These are phyloP conservation scores for Megaptera novaeangliae DNA, from an alignment of 2,113 vertebrate genomes.

Conservation along the genomic window DNA sequence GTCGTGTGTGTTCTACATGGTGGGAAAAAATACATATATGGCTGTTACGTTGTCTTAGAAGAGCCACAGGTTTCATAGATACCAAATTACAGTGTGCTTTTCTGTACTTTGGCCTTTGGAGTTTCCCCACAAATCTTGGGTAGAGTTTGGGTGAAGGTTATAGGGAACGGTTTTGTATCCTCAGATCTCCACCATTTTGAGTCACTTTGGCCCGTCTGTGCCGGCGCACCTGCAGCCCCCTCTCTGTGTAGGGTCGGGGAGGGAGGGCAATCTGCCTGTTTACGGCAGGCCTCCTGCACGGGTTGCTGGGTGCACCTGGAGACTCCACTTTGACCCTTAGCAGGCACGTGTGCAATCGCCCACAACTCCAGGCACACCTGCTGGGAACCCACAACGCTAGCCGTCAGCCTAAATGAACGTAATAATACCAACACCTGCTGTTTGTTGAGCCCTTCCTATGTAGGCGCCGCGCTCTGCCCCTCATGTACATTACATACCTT, in stretches of 20 bases:
- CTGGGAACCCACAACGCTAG: neutral
- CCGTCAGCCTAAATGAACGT: neutral
- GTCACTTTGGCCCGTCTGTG: neutral
- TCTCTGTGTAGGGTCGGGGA: rapidly evolving
- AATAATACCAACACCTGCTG: neutral
- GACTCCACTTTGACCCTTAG: neutral
- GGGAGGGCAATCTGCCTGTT: neutral
- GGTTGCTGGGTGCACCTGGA: neutral
- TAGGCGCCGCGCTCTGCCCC: neutral
- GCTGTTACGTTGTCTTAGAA: neutral
- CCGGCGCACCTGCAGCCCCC: neutral
- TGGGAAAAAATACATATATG: neutral
- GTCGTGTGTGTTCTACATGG: no score
- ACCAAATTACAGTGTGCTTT: neutral
- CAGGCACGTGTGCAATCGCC: neutral
- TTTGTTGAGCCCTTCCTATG: neutral
- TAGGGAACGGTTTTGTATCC: neutral
- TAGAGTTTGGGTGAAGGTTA: neutral
- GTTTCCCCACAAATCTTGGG: neutral
- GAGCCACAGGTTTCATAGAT: neutral
- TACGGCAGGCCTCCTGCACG: neutral
- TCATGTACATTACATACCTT: no score
- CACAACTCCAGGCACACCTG: neutral
- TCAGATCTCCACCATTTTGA: neutral
- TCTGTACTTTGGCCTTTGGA: neutral